phyloP scores from a whole-genome alignment of 53 echinoderm and acorn worm species.

The Pentamera pediparva region DNA sequence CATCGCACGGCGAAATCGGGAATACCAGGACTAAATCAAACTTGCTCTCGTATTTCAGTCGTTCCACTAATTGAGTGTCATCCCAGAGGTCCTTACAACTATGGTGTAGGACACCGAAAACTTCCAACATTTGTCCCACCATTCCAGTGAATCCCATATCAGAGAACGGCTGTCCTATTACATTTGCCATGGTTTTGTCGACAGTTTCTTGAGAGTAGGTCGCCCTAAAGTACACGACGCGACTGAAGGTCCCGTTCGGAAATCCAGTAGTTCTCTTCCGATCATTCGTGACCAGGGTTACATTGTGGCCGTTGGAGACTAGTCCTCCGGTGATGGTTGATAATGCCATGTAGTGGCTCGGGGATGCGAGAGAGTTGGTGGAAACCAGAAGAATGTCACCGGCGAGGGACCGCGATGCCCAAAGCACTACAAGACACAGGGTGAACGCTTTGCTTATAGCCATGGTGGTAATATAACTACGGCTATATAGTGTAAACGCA shows the following conservation, averaged over 20 bases:
- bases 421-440: too few species aligned
- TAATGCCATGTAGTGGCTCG: conserved; percentile 34
- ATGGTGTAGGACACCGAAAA: background rate
- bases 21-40: conserved; percentile 64
- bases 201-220: conserved; percentile 2
- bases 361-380: background rate
- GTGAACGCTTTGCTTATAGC: too few species aligned
- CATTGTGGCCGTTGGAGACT: conserved; percentile 36
- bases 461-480: too few species aligned
- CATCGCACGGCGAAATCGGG: conserved; percentile 48
- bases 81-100: conserved; percentile 20
- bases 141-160: background rate
- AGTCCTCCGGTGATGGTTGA: conserved; percentile 40
- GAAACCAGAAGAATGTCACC: conserved; percentile 32
- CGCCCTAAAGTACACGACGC: conserved; percentile 13
- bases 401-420: background rate
- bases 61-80: conserved; percentile 29
- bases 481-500: too few species aligned
- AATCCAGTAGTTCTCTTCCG: conserved; percentile 32
- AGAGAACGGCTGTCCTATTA: background rate
- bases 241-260: conserved; percentile 17
- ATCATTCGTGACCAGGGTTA: conserved; percentile 30
- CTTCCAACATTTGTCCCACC: background rate
- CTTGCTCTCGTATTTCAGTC: background rate
- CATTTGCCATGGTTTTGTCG: background rate